Evolutionary conservation across 2,797 vertebrate species (phyloP).

Genomic region (Aulostomus chinensis): DNA sequence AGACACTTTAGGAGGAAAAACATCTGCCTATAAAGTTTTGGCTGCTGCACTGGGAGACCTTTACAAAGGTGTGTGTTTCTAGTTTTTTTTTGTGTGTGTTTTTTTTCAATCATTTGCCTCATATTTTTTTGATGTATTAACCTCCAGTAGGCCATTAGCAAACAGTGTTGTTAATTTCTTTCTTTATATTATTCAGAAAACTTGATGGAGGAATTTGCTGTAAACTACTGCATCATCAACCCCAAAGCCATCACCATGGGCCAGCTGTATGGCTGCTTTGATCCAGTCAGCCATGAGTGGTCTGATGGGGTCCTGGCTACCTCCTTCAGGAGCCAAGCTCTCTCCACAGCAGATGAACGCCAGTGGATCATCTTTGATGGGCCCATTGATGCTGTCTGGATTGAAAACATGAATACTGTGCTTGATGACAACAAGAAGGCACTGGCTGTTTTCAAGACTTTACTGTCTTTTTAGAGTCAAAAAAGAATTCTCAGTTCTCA

Average conservation of each 20-base stretch:
- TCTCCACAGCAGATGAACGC: too few species aligned
- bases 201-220: constrained; percentile 88
- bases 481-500: too few species aligned
- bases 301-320: too few species aligned
- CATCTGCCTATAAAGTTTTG: constrained; percentile 88
- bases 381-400: too few species aligned
- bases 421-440: too few species aligned
- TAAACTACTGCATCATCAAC: constrained; percentile 89
- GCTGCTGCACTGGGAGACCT: constrained; percentile 87
- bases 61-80: constrained; percentile 79
- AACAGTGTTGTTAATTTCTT: neutral
- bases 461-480: too few species aligned
- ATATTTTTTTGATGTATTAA: neutral
- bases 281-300: too few species aligned
- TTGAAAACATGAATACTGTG: too few species aligned
- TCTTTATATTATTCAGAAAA: constrained; percentile 61
- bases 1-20: constrained; percentile 90
- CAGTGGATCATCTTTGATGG: too few species aligned
- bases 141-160: neutral
- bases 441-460: constrained; percentile 7
- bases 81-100: constrained; percentile 12
- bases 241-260: too few species aligned
- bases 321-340: too few species aligned
- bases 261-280: too few species aligned
- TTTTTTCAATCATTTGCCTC: neutral